Evolutionary conservation across 2,113 vertebrate species (phyloP), one percentile per base, ranked within the genome.

Genomic region (Podilymbus podiceps): DNA sequence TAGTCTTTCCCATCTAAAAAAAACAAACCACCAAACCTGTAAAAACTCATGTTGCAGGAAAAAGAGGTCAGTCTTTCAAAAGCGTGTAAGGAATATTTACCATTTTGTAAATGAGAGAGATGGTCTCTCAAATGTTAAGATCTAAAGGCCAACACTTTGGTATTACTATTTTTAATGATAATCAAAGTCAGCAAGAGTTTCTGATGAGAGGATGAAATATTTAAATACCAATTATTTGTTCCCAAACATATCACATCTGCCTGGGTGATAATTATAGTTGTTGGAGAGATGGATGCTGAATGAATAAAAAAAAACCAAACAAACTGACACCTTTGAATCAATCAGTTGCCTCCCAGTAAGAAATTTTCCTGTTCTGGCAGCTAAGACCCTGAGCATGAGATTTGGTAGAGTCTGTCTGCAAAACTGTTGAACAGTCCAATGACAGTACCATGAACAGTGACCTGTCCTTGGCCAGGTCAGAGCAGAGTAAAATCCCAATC

Each of bases 201-300:
- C 44, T 95, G 69, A 87, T 69, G 47, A 71, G 30, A 86, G 2
- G 52, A 74, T 77, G 40, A 92, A 86, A 68, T 90, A 79, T 93
- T 87, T 88, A 77, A 90, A 69, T 84, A 25, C 60, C 56, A 81
- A 2, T 85, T 87, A 81, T 80, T 66, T 80, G 44, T 93, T 85
- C 75, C 58, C 53, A 88, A 63, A 66, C n/a, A 68, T 95, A 82
- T 95, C 68, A 95, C 33, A 67, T 78, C 60, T 83, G 50, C 66
- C 91, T 75, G 52, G 76, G 12, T 78, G 74, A 88, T 67, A 84
- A 79, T 93, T 90, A 79, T 18, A 92, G 33, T 44, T 92, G 9
- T 75, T 88, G 89, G 91, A 97, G 90, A 93, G 56, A 83, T 75
- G 78, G 71, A 33, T 95, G 84, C 64, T 92, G 92, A 96, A 95